Percentiles rank a stretch among this genome's conserved stretches.
Conservation (phyloP, 2,113 vertebrate genomes). For the Colaptes auratus region DNA sequence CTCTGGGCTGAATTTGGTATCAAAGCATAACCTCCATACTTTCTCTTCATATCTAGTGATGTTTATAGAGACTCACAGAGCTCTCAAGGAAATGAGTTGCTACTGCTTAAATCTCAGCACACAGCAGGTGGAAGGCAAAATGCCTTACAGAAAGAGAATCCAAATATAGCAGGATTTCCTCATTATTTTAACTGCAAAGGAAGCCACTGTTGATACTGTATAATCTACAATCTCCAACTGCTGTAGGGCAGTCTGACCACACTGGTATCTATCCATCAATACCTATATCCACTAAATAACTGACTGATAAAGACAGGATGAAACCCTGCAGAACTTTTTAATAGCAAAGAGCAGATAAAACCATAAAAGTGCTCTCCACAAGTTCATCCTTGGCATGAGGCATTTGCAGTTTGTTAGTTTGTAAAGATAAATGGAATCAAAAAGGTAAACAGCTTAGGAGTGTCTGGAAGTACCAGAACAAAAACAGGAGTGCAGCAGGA, state of each 20-base stretch:
- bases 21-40: conserved; percentile 47
- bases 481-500: not conserved
- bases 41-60: conserved; percentile 51
- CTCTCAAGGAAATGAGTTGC: conserved; percentile 49
- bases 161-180: conserved; percentile 57
- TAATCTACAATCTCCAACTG: not conserved
- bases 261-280: not conserved
- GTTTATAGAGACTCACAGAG: conserved; percentile 55
- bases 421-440: not conserved
- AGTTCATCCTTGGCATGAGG: not conserved
- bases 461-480: not conserved
- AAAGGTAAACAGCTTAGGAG: not conserved
- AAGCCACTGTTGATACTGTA: not conserved
- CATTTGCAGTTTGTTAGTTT: not conserved
- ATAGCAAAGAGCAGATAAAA: not conserved
- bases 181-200: conserved; percentile 43
- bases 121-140: conserved; percentile 50
- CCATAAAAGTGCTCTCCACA: not conserved
- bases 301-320: not conserved
- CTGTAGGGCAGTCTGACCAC: not conserved
- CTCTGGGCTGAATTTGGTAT: not conserved
- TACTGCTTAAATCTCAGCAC: not conserved
- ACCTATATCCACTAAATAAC: not conserved
- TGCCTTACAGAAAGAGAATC: conserved; percentile 17
- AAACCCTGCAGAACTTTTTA: not conserved